These are phyloP conservation scores for Hetaerina titia DNA, from an alignment of 2,888 invertebrate species.

Conservation along the genomic window DNA sequence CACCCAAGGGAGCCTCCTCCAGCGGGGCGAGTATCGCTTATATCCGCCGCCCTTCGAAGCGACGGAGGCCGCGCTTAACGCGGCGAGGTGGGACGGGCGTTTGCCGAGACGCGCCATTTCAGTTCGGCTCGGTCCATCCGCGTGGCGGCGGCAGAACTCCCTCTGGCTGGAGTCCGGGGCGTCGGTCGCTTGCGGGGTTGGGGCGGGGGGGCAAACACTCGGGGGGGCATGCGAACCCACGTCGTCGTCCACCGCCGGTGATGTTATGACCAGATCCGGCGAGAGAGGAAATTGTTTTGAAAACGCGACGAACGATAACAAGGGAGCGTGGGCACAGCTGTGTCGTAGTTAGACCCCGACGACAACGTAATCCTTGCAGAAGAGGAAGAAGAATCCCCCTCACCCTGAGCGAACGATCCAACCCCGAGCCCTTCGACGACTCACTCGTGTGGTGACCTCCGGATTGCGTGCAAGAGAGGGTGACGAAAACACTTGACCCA, in stretches of 20 bases:
- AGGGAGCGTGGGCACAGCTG: not conserved
- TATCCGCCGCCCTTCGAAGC: slow-evolving; percentile 16
- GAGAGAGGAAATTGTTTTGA: not conserved
- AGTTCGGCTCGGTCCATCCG: slow-evolving; percentile 42
- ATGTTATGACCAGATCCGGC: not conserved
- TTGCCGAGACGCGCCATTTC: slow-evolving; percentile 14
- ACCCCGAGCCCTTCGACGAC: not conserved
- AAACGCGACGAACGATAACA: not conserved
- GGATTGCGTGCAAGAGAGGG: not conserved
- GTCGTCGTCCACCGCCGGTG: not conserved
- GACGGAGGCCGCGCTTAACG: not conserved
- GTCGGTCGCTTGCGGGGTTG: not conserved
- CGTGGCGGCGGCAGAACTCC: not conserved
- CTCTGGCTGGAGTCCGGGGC: slow-evolving; percentile 15
- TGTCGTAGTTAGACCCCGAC: not conserved
- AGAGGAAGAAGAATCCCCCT: not conserved
- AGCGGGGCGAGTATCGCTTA: not conserved
- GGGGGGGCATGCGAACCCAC: not conserved
- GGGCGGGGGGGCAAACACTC: not conserved
- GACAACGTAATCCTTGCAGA: no score
- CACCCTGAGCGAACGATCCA: not conserved
- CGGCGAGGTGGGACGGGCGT: not conserved
- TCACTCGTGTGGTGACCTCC: not conserved
- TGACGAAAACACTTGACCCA: not conserved
- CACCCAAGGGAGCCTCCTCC: not conserved